A percentile compares a stretch with the other conserved stretches of the same genome.
phyloP scores from a whole-genome alignment of 2,797 vertebrate species.

The Ibycter americanus region DNA sequence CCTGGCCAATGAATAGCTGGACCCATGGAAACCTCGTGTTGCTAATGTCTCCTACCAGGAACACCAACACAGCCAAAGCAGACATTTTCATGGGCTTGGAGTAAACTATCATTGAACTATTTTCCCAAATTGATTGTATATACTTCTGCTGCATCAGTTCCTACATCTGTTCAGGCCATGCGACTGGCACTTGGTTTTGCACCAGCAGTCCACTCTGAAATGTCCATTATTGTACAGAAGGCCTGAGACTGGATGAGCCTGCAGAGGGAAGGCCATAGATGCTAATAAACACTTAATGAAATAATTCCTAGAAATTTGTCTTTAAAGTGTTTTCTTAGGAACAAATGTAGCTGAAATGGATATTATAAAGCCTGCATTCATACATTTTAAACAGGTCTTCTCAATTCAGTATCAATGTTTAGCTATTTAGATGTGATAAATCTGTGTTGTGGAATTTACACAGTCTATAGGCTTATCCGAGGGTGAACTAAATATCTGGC shows the following conservation, averaged over 20 bases:
- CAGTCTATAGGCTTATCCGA: neutral
- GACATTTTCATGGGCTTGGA: neutral
- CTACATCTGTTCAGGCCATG: neutral
- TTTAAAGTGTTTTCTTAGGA: neutral
- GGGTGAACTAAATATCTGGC: neutral
- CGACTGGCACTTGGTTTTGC: neutral
- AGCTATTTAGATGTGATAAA: neutral
- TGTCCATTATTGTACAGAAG: neutral
- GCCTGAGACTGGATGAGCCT: neutral
- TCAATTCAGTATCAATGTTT: neutral
- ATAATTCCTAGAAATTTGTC: neutral
- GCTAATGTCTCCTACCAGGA: neutral
- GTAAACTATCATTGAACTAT: neutral
- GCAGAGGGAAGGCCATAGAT: neutral
- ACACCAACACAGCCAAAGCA: neutral
- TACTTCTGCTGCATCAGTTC: neutral
- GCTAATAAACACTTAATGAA: neutral
- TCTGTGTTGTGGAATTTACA: neutral
- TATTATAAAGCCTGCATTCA: neutral
- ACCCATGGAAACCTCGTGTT: neutral
- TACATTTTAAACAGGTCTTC: neutral
- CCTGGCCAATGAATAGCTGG: neutral
- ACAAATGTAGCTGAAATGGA: neutral
- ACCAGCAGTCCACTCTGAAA: neutral
- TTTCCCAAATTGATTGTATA: neutral